Evolutionary conservation across 1,140 invertebrate species (phyloP).

Genomic region (Hydropsyche tenuis): DNA sequence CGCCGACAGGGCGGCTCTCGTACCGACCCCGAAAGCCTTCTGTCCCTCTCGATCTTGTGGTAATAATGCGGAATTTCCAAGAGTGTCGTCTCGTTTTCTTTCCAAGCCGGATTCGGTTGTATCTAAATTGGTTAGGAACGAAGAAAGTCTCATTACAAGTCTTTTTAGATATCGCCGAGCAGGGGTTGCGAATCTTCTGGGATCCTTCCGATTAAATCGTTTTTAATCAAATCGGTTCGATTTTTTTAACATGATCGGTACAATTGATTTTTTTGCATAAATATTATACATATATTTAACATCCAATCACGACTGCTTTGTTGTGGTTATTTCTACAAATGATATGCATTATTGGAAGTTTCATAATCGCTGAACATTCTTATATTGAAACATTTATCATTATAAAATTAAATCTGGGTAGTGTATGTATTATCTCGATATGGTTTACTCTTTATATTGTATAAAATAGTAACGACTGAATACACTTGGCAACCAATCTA

Average conservation of each 20-base stretch:
- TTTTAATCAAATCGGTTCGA: background rate
- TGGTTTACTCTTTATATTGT: background rate
- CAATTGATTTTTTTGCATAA: too few species aligned
- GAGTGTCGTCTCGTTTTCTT: constrained; percentile 2
- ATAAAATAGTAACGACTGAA: background rate
- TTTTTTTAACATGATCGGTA: too few species aligned
- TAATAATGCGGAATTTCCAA: background rate
- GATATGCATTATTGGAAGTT: too few species aligned
- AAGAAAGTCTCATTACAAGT: constrained; percentile 31
- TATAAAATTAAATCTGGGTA: too few species aligned
- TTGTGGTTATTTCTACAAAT: too few species aligned
- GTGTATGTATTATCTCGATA: background rate
- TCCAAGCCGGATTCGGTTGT: background rate
- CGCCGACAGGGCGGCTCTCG: constrained; percentile 44
- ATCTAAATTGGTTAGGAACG: constrained; percentile 10
- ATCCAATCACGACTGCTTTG: too few species aligned
- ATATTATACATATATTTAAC: too few species aligned
- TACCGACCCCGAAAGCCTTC: too few species aligned
- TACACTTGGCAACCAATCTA: constrained; percentile 1
- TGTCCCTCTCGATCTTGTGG: background rate
- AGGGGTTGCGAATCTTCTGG: background rate
- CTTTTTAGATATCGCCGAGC: background rate
- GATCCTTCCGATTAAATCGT: background rate
- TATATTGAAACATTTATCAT: too few species aligned
- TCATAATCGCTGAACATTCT: too few species aligned